phyloP scores from a whole-genome alignment of 2,113 vertebrate species.

The Gobius niger region DNA sequence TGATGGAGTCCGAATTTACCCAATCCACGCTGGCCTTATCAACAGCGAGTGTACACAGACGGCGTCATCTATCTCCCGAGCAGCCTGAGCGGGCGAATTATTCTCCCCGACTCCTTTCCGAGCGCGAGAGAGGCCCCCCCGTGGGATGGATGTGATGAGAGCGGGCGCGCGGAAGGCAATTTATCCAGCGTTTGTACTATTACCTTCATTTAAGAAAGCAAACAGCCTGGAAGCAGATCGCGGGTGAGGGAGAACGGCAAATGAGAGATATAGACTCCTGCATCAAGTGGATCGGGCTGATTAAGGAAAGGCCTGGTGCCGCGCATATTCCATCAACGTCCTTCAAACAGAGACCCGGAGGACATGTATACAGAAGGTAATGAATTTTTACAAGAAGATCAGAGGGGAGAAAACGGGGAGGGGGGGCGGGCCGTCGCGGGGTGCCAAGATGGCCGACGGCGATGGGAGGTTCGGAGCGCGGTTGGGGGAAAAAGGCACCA shows the following conservation, averaged over 20 bases:
- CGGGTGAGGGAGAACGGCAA: background rate
- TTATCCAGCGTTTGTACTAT: constrained; percentile 76
- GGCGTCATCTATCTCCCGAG: constrained; percentile 53
- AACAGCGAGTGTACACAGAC: constrained; percentile 49
- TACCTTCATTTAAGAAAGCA: constrained; percentile 79
- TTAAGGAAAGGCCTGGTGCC: constrained; percentile 48
- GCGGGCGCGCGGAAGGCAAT: constrained; percentile 69
- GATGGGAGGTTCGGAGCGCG: constrained; percentile 9
- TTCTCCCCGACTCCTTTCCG: constrained; percentile 39
- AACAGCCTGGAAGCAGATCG: constrained; percentile 71
- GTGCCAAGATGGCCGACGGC: constrained; percentile 15
- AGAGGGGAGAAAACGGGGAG: constrained; percentile 62
- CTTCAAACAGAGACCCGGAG: constrained; percentile 57
- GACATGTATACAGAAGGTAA: constrained; percentile 49
- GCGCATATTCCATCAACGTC: constrained; percentile 53
- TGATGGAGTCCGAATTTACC: constrained; percentile 50
- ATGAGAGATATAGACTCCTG: constrained; percentile 18
- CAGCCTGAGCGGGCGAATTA: constrained; percentile 73
- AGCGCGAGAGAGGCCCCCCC: constrained; percentile 51
- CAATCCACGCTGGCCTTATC: constrained; percentile 67
- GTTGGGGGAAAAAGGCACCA: constrained; percentile 37
- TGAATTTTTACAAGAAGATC: constrained; percentile 63
- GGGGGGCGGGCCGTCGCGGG: constrained; percentile 8
- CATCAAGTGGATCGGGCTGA: constrained; percentile 62
- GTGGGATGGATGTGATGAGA: constrained; percentile 72